These are phyloP conservation scores for Pteruthius melanotis DNA, from an alignment of 2,113 vertebrate species.

Conservation along the genomic window DNA sequence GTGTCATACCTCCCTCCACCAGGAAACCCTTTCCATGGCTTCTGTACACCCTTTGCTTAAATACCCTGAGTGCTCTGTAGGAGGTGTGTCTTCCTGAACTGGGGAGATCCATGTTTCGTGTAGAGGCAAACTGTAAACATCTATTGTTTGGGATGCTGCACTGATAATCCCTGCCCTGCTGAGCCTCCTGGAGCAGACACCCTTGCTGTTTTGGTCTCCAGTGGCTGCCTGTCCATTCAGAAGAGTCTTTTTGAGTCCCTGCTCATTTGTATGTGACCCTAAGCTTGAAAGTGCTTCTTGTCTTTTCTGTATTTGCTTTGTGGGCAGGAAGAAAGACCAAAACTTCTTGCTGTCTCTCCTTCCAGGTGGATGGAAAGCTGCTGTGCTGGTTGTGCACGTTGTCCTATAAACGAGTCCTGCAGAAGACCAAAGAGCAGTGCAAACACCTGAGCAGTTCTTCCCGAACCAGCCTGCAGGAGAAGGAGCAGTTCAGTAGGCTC, in stretches of 20 bases:
- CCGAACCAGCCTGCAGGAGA: slow-evolving; percentile 70
- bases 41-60: neutral
- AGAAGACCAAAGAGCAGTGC: slow-evolving; percentile 82
- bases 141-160: neutral
- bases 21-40: neutral
- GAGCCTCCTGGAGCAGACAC: neutral
- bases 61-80: neutral
- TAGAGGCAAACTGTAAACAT: neutral
- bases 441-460: slow-evolving; percentile 77
- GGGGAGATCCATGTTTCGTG: too few relatives aligned
- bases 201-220: neutral
- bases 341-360: neutral
- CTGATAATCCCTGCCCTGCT: neutral
- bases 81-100: neutral
- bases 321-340: neutral
- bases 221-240: neutral
- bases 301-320: neutral
- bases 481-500: slow-evolving; percentile 74
- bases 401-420: slow-evolving; percentile 78
- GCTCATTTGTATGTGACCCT: neutral
- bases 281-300: neutral
- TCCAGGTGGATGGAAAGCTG: slow-evolving; percentile 79
- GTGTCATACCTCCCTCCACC: neutral
- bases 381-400: slow-evolving; percentile 78
- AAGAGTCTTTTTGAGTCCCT: neutral